Percentiles rank a stretch among this genome's conserved stretches.
Conservation (phyloP, 2,888 invertebrate species). For the Calliopum simillimum region DNA sequence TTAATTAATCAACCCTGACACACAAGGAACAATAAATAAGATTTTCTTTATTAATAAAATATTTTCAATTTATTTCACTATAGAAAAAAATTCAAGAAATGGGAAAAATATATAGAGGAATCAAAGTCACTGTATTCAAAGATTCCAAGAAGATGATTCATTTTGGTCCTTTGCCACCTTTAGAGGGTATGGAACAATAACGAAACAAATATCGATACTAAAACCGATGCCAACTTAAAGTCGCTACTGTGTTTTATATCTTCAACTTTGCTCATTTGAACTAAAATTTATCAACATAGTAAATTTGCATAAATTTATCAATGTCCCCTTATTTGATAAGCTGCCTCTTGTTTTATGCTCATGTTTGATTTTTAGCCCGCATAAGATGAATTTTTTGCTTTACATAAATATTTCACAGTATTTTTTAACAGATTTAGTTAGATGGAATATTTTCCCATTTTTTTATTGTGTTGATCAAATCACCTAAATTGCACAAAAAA, state of each 20-base stretch:
- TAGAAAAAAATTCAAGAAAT: no score
- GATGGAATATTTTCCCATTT: not conserved
- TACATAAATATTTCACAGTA: not conserved
- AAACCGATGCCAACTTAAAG: not conserved
- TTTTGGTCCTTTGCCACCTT: no score
- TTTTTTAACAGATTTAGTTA: not conserved
- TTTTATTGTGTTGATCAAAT: no score
- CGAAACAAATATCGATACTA: no score
- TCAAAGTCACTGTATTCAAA: no score
- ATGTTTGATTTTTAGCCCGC: not conserved
- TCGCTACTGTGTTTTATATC: not conserved
- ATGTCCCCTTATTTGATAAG: slow-evolving; percentile 30
- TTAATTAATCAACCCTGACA: no score
- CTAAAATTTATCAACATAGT: slow-evolving; percentile 43
- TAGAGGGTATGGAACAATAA: no score
- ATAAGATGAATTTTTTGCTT: not conserved
- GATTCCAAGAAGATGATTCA: no score
- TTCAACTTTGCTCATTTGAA: slow-evolving; percentile 37
- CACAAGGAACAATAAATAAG: no score
- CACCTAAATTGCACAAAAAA: not conserved
- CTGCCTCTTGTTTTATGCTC: not conserved
- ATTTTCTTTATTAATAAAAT: no score
- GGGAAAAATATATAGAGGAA: no score
- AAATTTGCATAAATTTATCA: slow-evolving; percentile 44
- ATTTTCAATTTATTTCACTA: no score